Conservation (phyloP, 2,797 vertebrate genomes). For the Melanogrammus aeglefinus region DNA sequence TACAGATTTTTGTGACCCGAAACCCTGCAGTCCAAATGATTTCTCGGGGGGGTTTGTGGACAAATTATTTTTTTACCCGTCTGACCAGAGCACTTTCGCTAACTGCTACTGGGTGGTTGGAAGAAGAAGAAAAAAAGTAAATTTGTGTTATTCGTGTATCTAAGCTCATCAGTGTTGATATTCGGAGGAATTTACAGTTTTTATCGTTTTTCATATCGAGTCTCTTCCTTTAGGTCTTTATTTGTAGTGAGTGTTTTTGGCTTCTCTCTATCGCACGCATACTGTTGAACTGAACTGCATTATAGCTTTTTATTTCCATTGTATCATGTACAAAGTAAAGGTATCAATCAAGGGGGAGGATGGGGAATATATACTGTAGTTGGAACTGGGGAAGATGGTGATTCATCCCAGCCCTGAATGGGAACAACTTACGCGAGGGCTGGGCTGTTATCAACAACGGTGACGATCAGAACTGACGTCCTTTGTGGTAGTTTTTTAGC, state of each 20-base stretch:
- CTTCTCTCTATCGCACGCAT: slow-evolving; percentile 76
- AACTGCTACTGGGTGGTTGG: slow-evolving; percentile 65
- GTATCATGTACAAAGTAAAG: slow-evolving; percentile 75
- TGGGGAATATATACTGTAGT: slow-evolving; percentile 45
- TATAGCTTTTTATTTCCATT: slow-evolving; percentile 68
- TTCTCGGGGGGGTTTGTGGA: slow-evolving; percentile 60
- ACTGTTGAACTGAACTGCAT: slow-evolving; percentile 67
- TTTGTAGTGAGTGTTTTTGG: slow-evolving; percentile 69
- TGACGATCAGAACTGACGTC: slow-evolving; percentile 54
- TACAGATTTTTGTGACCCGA: slow-evolving; percentile 51
- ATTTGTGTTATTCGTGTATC: slow-evolving; percentile 67
- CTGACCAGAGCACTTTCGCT: slow-evolving; percentile 79
- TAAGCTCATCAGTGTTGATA: slow-evolving; percentile 70
- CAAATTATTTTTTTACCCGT: slow-evolving; percentile 83
- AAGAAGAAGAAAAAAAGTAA: slow-evolving; percentile 23
- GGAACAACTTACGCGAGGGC: slow-evolving; percentile 40
- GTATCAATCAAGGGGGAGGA: slow-evolving; percentile 55
- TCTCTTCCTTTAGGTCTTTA: slow-evolving; percentile 50
- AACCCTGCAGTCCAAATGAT: slow-evolving; percentile 51
- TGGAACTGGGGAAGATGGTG: slow-evolving; percentile 26
- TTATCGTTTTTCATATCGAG: slow-evolving; percentile 52
- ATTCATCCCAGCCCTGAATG: slow-evolving; percentile 23
- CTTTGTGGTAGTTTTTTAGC: slow-evolving; percentile 1
- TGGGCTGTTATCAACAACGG: slow-evolving; percentile 41
- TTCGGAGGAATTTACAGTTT: slow-evolving; percentile 60